Conservation (phyloP, 2,113 vertebrate species). For the Xenotilapia flavipinnis region DNA sequence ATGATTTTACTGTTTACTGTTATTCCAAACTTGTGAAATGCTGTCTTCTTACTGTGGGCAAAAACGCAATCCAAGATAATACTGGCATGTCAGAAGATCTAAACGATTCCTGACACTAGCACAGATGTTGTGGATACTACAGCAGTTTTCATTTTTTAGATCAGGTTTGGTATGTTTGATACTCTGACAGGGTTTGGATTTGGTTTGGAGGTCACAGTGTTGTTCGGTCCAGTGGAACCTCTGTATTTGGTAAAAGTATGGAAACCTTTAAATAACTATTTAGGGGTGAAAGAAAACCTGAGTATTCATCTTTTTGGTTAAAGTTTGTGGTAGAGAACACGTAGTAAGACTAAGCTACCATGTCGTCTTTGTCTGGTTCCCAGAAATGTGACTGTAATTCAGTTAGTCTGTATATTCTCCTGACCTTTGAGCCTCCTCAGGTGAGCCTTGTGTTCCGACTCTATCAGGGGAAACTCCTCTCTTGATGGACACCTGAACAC, state of each 20-base stretch:
- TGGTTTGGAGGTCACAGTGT: background rate
- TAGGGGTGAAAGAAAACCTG: background rate
- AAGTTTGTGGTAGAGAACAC: background rate
- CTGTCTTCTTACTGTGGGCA: background rate
- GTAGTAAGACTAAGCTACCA: background rate
- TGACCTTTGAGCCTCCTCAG: conserved; percentile 84
- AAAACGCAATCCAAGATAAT: rapidly evolving
- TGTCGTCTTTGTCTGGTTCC: background rate
- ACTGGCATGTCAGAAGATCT: background rate
- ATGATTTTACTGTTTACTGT: background rate
- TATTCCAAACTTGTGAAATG: background rate
- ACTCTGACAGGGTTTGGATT: background rate
- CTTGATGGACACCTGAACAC: conserved; percentile 79
- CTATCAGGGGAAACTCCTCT: conserved; percentile 86
- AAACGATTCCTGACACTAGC: background rate
- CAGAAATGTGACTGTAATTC: background rate
- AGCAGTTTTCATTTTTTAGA: rapidly evolving
- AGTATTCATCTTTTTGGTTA: rapidly evolving
- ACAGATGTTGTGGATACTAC: background rate
- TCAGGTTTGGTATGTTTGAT: background rate
- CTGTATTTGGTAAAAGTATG: background rate
- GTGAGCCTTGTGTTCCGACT: conserved; percentile 84
- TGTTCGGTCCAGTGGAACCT: rapidly evolving
- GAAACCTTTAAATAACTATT: background rate
- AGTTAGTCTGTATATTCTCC: background rate